Evolutionary conservation across 2,797 vertebrate species (phyloP).

Genomic region (Hapalemur alaotrensis): DNA sequence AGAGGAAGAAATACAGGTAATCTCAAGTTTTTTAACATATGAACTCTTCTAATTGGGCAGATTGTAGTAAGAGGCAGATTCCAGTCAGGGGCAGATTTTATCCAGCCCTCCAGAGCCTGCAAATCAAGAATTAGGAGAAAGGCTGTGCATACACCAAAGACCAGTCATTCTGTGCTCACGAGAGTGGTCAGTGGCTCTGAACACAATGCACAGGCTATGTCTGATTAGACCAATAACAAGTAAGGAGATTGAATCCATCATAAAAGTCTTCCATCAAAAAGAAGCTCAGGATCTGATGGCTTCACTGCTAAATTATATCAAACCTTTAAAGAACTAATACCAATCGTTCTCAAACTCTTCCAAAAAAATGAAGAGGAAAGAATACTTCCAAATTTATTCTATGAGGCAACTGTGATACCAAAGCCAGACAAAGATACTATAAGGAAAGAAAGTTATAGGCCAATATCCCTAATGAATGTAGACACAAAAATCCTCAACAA

Average conservation of each 20-base stretch:
- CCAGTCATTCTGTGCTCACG: neutral
- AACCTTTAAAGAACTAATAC: neutral
- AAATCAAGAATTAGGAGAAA: neutral
- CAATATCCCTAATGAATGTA: too few relatives aligned
- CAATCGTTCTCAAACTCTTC: neutral
- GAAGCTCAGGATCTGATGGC: neutral
- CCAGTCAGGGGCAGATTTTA: neutral
- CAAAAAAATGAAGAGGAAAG: too few relatives aligned
- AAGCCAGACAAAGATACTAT: too few relatives aligned
- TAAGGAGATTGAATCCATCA: neutral
- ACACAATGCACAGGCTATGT: neutral
- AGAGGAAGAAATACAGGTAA: neutral
- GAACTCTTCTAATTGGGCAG: neutral
- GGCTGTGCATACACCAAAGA: neutral
- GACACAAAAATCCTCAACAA: neutral
- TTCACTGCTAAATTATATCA: neutral
- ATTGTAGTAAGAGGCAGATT: neutral
- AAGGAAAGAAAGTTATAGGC: too few relatives aligned
- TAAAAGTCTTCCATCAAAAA: neutral
- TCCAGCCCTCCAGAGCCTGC: neutral
- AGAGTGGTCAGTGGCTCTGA: neutral
- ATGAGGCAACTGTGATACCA: too few relatives aligned
- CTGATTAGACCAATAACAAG: too few relatives aligned
- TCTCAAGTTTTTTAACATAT: neutral
- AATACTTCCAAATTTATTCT: too few relatives aligned